These are phyloP conservation scores for Helobdella robusta DNA, from an alignment of 2,888 invertebrate genomes.

Conservation along the genomic window DNA sequence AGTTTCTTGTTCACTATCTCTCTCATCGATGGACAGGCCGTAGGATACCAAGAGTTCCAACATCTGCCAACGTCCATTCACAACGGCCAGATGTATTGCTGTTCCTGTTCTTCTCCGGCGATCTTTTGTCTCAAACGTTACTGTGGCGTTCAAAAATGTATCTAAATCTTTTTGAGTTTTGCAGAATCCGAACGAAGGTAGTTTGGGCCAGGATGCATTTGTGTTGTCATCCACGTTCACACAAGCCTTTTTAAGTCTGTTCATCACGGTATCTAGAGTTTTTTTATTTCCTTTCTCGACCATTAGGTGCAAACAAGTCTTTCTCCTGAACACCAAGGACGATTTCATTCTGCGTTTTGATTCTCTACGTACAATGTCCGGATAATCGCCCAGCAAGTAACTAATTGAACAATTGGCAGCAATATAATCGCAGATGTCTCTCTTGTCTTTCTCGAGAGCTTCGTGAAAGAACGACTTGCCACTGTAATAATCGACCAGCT, in stretches of 20 bases:
- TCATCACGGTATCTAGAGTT: slow-evolving; percentile 5
- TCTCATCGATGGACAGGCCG: slow-evolving; percentile 23
- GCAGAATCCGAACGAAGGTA: slow-evolving; percentile 17
- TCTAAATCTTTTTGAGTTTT: slow-evolving; percentile 13
- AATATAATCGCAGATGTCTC: background rate
- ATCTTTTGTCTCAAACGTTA: slow-evolving; percentile 22
- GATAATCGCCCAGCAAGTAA: slow-evolving; percentile 14
- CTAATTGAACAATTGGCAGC: slow-evolving; percentile 10
- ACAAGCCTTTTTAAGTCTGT: slow-evolving; percentile 18
- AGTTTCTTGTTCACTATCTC: slow-evolving; percentile 26
- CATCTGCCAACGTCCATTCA: slow-evolving; percentile 14
- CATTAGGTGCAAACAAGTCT: slow-evolving; percentile 21
- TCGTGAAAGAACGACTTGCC: slow-evolving; percentile 17
- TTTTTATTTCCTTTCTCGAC: slow-evolving; percentile 18
- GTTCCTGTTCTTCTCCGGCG: slow-evolving; percentile 15
- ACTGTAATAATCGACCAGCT: slow-evolving; percentile 3
- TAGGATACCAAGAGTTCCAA: background rate
- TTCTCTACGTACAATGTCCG: slow-evolving; percentile 4
- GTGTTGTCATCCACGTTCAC: slow-evolving; percentile 6
- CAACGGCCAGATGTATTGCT: slow-evolving; percentile 25
- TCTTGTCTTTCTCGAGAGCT: slow-evolving; percentile 22
- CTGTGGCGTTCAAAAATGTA: slow-evolving; percentile 18
- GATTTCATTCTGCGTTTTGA: slow-evolving; percentile 12
- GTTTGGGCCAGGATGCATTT: slow-evolving; percentile 20
- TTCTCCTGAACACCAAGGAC: slow-evolving; percentile 6